Percentiles rank a stretch among this genome's conserved stretches.
These are phyloP conservation scores for Sprattus sprattus DNA, from an alignment of 2,113 vertebrate species.

Conservation along the genomic window DNA sequence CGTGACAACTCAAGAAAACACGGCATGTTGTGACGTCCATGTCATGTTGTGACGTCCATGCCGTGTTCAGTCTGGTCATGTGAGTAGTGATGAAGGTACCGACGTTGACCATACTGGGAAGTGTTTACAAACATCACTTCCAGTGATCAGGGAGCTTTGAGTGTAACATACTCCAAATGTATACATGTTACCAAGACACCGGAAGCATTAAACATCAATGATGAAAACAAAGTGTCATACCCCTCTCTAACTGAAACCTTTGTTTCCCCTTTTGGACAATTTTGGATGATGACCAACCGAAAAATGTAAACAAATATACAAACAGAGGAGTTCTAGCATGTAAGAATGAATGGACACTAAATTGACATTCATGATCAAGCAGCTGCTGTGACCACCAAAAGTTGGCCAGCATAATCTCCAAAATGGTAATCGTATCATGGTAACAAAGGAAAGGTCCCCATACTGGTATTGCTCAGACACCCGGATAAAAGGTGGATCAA, in stretches of 20 bases:
- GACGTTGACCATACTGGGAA: background rate
- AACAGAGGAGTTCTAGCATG: too few species aligned
- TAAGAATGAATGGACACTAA: too few species aligned
- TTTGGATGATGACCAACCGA: too few species aligned
- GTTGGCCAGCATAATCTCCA: too few species aligned
- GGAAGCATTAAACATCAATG: background rate
- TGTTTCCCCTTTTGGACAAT: too few species aligned
- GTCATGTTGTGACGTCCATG: background rate
- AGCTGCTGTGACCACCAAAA: too few species aligned
- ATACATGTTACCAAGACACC: background rate
- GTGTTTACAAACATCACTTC: background rate
- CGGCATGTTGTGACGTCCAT: background rate
- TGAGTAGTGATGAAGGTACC: background rate
- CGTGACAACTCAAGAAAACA: background rate
- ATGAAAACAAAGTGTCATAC: background rate
- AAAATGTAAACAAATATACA: too few species aligned
- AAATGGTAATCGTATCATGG: too few species aligned
- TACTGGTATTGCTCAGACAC: too few species aligned
- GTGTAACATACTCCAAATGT: background rate
- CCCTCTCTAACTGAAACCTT: background rate
- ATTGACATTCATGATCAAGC: too few species aligned
- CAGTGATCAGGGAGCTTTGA: background rate
- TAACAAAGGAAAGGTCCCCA: too few species aligned
- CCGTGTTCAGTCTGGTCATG: background rate
- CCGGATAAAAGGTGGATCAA: too few species aligned